Evolutionary conservation across 2,888 invertebrate genomes (phyloP), one percentile per base, ranked within the genome.

Genomic region (Itoplectis maculator): DNA sequence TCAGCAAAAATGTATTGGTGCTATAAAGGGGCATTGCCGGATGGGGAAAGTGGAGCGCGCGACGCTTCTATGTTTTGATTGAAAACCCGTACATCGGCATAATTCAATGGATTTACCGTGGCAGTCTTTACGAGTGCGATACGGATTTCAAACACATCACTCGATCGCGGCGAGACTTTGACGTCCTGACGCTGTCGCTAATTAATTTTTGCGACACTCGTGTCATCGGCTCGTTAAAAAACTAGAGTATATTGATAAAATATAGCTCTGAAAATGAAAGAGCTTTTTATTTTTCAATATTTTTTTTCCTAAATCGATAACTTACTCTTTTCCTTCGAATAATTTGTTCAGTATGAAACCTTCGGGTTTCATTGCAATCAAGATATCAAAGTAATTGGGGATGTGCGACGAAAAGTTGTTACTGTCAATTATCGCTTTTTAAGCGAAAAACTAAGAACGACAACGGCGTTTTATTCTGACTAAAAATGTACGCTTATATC

Each of bases 1-100:
- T 73, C 81, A 68, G 72, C 61, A 72, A 81, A 81, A 81, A 81
- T 73, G 42, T 68, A 77, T 73, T 35, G 77, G 42, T 42, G 66
- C 23, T 37, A 45, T 80, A 80, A 69, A 80, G 74, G n/a, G n/a
- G 23, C 73, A 59, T 35, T 47, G 59, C 20, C 18, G 59, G 47
- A 59, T 59, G 18, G 45, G 15, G 20, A 70, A 72, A 59, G 35
- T 49, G 29, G 23, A 61, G 18, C 72, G 45, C 61, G 61, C 47
- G 47, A 61, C 20, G 61, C 35, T 61, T 73, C 72, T 37, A 59
- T 77, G 18, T 35, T 77, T 61, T 68, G 61, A 77, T 77, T 77
- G 76, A 69, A 77, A 49, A 59, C 23, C 56, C 75, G 54, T 37
- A 66, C 56, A 54, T 56, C 45, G 56, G 37, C 9, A 77, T 77